These are phyloP conservation scores for Psittacula derbiana DNA, from an alignment of 2,797 vertebrate species.

Conservation along the genomic window DNA sequence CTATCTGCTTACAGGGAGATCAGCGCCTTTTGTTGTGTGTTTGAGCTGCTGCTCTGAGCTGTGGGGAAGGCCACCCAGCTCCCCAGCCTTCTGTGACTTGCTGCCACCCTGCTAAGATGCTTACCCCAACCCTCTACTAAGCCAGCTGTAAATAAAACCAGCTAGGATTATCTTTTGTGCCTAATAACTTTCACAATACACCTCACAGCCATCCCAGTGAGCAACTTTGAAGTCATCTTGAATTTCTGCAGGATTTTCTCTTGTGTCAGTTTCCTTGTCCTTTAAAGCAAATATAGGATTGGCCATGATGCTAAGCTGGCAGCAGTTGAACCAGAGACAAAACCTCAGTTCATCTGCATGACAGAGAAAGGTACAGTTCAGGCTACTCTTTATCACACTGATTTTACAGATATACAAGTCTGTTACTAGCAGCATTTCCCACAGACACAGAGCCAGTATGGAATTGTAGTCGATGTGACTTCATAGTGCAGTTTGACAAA, in stretches of 20 bases:
- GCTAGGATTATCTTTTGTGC: neutral
- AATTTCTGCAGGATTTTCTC: conserved; percentile 35
- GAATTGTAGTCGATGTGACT: neutral
- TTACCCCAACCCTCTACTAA: neutral
- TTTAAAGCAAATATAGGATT: neutral
- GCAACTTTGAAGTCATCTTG: conserved; percentile 38
- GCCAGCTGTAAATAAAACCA: conserved; percentile 31
- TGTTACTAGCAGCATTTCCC: neutral
- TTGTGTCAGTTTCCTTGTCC: neutral
- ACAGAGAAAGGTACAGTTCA: neutral
- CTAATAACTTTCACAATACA: neutral
- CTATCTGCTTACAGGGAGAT: neutral
- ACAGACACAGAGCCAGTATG: neutral
- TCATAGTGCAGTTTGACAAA: neutral
- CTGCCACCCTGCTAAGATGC: neutral
- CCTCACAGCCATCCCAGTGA: neutral
- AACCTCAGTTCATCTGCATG: neutral
- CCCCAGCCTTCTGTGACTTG: neutral
- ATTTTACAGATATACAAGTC: neutral
- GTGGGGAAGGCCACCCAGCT: neutral
- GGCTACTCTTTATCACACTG: neutral
- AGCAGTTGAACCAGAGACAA: neutral
- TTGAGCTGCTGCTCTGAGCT: conserved; percentile 8
- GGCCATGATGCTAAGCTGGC: conserved; percentile 18
- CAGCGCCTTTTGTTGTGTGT: conserved; percentile 19